These are phyloP conservation scores for Drosophila subpulchrella DNA, from an alignment of 1,140 invertebrate genomes.

Conservation along the genomic window DNA sequence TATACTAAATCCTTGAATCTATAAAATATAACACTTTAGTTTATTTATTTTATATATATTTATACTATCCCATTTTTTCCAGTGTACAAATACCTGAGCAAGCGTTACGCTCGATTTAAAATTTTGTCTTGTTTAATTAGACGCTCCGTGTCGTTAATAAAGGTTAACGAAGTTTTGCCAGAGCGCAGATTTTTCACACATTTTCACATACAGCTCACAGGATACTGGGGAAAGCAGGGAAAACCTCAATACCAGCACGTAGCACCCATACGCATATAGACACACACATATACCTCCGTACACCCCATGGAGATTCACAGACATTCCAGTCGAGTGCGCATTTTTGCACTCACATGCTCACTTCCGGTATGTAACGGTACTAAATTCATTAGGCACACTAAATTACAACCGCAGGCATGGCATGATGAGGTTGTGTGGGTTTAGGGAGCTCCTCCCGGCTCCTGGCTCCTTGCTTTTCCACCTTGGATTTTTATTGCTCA, in stretches of 20 bases:
- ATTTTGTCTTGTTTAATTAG: constrained; percentile 75
- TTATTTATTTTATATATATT: too few relatives aligned
- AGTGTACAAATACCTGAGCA: constrained; percentile 2
- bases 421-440: constrained; percentile 48
- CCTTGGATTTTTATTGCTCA: constrained; percentile 45
- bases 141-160: constrained; percentile 73
- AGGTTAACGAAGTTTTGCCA: constrained; percentile 77
- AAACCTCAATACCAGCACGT: constrained; percentile 24
- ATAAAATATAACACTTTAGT: too few relatives aligned
- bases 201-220: constrained; percentile 38
- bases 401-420: constrained; percentile 75
- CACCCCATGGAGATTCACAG: constrained; percentile 30
- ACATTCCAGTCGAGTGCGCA: constrained; percentile 71
- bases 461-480: constrained; percentile 14
- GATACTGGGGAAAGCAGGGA: neutral
- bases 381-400: constrained; percentile 83
- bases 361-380: constrained; percentile 78
- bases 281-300: constrained; percentile 2
- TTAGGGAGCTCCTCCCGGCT: constrained; percentile 1
- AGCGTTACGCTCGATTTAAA: constrained; percentile 41
- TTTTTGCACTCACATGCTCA: constrained; percentile 79
- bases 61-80: too few relatives aligned
- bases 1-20: too few relatives aligned
- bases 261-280: neutral
- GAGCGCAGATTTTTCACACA: constrained; percentile 77